phyloP scores from a whole-genome alignment of 2,113 vertebrate genomes.

The Gobiocypris rarus region DNA sequence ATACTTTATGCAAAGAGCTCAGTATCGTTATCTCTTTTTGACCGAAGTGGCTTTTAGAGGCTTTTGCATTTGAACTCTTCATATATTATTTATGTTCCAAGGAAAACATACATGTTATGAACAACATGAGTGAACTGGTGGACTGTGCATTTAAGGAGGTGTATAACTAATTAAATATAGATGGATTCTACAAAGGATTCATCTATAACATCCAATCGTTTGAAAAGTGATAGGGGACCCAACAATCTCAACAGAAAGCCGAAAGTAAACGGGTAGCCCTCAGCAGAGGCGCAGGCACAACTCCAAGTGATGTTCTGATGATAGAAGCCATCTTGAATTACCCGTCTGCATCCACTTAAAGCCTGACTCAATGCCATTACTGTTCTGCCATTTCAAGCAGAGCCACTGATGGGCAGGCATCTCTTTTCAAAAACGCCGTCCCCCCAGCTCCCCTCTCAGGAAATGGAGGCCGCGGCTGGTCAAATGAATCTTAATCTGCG shows the following conservation, averaged over 20 bases:
- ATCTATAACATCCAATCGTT: not conserved
- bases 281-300: constrained; percentile 65
- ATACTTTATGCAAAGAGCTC: no score
- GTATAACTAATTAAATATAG: not conserved
- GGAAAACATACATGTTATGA: not conserved
- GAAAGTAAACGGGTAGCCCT: constrained; percentile 64
- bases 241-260: constrained; percentile 70
- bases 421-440: constrained; percentile 59
- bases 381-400: constrained; percentile 56
- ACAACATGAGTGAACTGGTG: not conserved
- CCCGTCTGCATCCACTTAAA: constrained; percentile 75
- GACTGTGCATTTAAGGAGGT: not conserved
- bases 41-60: no score
- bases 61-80: no score
- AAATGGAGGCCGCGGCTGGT: constrained; percentile 55
- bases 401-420: constrained; percentile 60
- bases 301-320: constrained; percentile 75
- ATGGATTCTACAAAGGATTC: not conserved
- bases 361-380: constrained; percentile 62
- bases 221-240: not conserved
- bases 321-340: constrained; percentile 77
- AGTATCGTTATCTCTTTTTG: no score
- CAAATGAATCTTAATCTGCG: constrained; percentile 57
- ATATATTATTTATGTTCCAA: not conserved
- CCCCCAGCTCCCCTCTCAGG: constrained; percentile 48